Conservation (phyloP, 2,888 invertebrate genomes). For the Entomobrya proxima region DNA sequence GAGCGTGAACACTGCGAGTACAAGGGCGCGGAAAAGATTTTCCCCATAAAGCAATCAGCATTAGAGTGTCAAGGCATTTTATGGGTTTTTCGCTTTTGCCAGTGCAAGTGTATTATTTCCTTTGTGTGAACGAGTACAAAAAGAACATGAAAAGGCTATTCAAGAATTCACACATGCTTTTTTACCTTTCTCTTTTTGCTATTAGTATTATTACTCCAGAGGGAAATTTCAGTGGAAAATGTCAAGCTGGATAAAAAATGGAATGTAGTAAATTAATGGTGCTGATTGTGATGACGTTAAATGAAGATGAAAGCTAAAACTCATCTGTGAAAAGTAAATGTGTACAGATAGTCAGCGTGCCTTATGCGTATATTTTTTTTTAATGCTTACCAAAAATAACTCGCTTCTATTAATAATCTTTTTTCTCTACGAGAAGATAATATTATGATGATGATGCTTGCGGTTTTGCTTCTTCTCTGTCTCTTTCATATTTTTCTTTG, state of each 20-base stretch:
- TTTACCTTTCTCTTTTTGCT: too few relatives aligned
- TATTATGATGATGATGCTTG: background rate
- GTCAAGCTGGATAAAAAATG: slow-evolving; percentile 39
- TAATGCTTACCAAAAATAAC: slow-evolving; percentile 42
- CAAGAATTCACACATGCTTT: too few relatives aligned
- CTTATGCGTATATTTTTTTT: slow-evolving; percentile 4
- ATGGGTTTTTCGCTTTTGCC: too few relatives aligned
- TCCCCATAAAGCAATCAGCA: background rate
- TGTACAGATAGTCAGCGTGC: slow-evolving; percentile 1
- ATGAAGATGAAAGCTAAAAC: background rate
- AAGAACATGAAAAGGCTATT: too few relatives aligned
- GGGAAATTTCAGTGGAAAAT: slow-evolving; percentile 1
- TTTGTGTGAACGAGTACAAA: background rate
- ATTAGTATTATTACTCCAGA: slow-evolving; percentile 5
- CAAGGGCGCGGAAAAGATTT: background rate
- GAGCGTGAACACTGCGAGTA: background rate
- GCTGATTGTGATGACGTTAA: background rate
- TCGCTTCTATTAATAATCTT: slow-evolving; percentile 55
- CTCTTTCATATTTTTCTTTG: slow-evolving; percentile 1
- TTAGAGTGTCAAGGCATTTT: background rate
- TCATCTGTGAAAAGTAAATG: background rate
- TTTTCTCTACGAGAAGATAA: background rate
- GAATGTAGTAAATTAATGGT: background rate
- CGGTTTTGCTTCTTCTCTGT: background rate
- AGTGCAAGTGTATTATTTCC: background rate